These are phyloP conservation scores for Poeciliopsis occidentalis DNA, from an alignment of 2,113 vertebrate species.

Conservation along the genomic window DNA sequence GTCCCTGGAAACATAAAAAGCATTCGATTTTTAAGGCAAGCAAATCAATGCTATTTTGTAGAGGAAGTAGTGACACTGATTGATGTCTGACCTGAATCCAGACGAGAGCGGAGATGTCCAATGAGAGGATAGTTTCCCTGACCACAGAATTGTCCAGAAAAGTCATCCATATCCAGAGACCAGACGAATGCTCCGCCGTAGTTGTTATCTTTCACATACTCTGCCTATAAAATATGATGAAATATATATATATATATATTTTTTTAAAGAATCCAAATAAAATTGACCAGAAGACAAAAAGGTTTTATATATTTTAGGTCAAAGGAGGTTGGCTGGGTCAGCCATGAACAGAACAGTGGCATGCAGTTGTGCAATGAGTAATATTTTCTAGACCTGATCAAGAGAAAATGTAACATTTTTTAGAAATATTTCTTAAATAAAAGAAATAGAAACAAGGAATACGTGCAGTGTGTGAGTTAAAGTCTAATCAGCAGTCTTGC, in stretches of 20 bases:
- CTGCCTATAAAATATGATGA: constrained; percentile 56
- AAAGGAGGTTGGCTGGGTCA: too few species aligned
- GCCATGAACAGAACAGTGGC: too few species aligned
- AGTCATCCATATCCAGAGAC: constrained; percentile 84
- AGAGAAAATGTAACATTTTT: too few species aligned
- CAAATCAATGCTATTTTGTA: neutral
- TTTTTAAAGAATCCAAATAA: neutral
- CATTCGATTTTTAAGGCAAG: neutral
- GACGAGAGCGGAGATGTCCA: constrained; percentile 65
- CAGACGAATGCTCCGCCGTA: constrained; percentile 84
- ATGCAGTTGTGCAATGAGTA: too few species aligned
- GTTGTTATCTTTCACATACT: constrained; percentile 76
- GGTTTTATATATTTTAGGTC: too few species aligned
- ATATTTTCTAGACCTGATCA: too few species aligned
- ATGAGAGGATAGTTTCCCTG: constrained; percentile 80
- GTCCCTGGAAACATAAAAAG: constrained; percentile 26
- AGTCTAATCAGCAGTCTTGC: too few species aligned
- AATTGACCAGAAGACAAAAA: neutral
- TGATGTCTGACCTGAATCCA: constrained; percentile 63
- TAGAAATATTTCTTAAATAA: too few species aligned
- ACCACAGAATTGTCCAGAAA: constrained; percentile 79
- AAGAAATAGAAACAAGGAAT: too few species aligned
- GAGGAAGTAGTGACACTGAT: neutral
- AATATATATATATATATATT: too few species aligned
- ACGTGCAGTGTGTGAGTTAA: too few species aligned